Percentiles rank a stretch among this genome's conserved stretches.
Evolutionary conservation across 2,113 vertebrate genomes (phyloP).

Genomic region (Reinhardtius hippoglossoides): DNA sequence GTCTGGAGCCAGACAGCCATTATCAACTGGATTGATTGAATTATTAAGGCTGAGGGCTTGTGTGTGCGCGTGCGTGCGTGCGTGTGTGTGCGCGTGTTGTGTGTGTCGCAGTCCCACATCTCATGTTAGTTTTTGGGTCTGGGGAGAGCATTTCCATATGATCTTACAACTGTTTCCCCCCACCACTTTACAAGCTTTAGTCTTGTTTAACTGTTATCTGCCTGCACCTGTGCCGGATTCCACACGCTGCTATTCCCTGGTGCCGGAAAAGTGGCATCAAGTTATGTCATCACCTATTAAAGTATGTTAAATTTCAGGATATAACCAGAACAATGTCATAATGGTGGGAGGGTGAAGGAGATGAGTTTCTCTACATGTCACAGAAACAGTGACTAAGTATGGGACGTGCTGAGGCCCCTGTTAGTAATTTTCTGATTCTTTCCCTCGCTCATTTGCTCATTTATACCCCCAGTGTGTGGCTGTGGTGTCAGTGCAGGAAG

Average conservation of each 20-base stretch:
- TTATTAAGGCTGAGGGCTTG: constrained; percentile 64
- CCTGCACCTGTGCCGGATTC: constrained; percentile 37
- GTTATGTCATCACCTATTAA: constrained; percentile 52
- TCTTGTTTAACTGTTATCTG: constrained; percentile 31
- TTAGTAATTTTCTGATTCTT: constrained; percentile 1
- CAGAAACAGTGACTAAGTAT: constrained; percentile 9
- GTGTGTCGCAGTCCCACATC: constrained; percentile 35
- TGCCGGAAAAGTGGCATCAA: constrained; percentile 42
- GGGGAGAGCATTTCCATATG: neutral
- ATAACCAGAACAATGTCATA: constrained; percentile 32
- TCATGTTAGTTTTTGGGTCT: constrained; percentile 34
- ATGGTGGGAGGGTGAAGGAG: neutral
- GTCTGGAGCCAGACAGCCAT: constrained; percentile 70
- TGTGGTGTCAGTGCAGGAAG: constrained; percentile 51
- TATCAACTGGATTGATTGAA: constrained; percentile 72
- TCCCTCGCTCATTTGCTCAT: neutral
- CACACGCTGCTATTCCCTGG: constrained; percentile 19
- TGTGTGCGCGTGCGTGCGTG: constrained; percentile 33
- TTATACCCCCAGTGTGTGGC: constrained; percentile 8
- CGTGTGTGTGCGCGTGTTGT: neutral
- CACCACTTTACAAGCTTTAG: neutral
- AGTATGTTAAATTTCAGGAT: constrained; percentile 49
- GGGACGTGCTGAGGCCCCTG: neutral
- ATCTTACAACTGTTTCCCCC: neutral
- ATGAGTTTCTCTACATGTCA: neutral